These are phyloP conservation scores for Harpagus bidentatus DNA, from an alignment of 2,113 vertebrate species.

Conservation along the genomic window DNA sequence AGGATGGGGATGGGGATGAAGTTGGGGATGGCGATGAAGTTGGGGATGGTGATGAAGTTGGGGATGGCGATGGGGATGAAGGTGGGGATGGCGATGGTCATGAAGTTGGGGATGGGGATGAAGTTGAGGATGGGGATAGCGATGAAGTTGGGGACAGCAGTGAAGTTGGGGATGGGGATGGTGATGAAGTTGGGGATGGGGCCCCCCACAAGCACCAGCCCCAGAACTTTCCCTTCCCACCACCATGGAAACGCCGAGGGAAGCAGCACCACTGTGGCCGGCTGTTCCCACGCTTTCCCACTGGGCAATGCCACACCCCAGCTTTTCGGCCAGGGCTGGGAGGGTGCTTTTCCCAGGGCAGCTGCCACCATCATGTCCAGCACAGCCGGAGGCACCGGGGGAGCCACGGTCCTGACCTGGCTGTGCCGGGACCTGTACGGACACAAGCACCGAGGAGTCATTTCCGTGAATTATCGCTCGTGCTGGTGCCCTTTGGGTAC, in stretches of 20 bases:
- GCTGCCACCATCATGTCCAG: neutral
- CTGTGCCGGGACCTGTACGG: neutral
- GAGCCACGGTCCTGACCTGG: neutral
- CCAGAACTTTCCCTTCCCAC: neutral
- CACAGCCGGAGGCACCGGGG: rapidly evolving
- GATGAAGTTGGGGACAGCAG: no score
- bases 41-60: no score
- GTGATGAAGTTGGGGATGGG: no score
- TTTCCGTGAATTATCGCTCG: neutral
- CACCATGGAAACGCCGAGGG: rapidly evolving
- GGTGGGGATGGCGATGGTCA: no score
- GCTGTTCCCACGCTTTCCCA: neutral
- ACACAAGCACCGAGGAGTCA: neutral
- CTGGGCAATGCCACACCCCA: neutral
- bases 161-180: no score
- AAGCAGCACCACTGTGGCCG: rapidly evolving
- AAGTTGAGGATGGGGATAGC: rapidly evolving
- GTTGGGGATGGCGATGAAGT: no score
- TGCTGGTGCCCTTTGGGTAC: neutral
- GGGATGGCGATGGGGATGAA: no score
- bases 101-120: no score
- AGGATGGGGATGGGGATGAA: no score
- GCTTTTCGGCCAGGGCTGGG: neutral
- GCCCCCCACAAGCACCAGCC: no score
- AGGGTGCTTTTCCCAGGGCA: neutral